phyloP scores from a whole-genome alignment of 1,140 invertebrate species.

The Coenobita brevimanus region DNA sequence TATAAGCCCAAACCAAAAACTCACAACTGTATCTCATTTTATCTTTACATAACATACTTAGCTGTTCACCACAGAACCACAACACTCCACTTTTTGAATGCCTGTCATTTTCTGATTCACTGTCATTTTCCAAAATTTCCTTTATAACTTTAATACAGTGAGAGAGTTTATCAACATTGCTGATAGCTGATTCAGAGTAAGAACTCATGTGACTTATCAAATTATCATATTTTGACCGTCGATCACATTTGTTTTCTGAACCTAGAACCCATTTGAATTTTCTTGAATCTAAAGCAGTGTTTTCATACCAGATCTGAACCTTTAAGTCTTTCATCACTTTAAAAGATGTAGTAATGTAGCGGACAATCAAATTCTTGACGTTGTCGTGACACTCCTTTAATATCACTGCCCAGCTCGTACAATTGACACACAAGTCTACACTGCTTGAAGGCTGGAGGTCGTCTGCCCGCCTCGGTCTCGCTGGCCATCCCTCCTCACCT shows the following conservation, averaged over 20 bases:
- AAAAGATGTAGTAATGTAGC: conserved; percentile 2
- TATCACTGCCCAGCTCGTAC: too few relatives aligned
- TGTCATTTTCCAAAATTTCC: neutral
- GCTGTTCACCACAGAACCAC: neutral
- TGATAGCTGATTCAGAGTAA: neutral
- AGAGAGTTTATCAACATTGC: neutral
- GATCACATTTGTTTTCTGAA: neutral
- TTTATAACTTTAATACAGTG: neutral
- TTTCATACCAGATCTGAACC: neutral
- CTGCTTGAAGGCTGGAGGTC: too few relatives aligned
- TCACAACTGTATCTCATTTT: conserved; percentile 11
- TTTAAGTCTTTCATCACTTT: conserved; percentile 13
- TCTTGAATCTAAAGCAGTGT: neutral
- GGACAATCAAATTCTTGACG: too few relatives aligned
- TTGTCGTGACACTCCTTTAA: too few relatives aligned
- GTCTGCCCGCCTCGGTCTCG: too few relatives aligned
- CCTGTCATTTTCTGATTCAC: neutral
- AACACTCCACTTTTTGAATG: neutral
- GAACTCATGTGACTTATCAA: neutral
- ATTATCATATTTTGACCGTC: neutral
- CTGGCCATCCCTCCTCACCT: too few relatives aligned
- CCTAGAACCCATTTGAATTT: neutral
- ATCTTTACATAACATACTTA: neutral
- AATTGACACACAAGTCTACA: too few relatives aligned
- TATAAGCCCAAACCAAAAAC: neutral